phyloP scores from a whole-genome alignment of 2,797 vertebrate genomes.

The Phyllotis vaccarum region DNA sequence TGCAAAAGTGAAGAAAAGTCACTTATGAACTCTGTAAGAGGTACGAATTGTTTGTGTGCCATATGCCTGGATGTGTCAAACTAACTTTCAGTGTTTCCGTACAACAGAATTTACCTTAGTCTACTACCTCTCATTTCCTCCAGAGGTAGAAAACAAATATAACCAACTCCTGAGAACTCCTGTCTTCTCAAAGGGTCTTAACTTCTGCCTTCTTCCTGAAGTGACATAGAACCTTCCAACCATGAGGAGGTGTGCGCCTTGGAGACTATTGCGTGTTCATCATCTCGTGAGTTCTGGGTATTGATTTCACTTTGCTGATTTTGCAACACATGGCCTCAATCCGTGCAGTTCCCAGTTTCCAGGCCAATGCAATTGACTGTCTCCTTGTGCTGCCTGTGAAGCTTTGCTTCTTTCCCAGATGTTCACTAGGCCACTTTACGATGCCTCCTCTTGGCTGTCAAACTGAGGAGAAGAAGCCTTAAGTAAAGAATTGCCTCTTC shows the following conservation, averaged over 20 bases:
- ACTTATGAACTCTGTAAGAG: conserved; percentile 27
- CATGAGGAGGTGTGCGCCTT: background rate
- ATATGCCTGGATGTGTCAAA: background rate
- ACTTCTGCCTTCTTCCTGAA: background rate
- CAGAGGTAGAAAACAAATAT: conserved; percentile 8
- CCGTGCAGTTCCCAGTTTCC: background rate
- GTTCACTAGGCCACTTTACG: background rate
- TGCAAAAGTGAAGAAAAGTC: conserved; percentile 51
- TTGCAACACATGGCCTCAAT: background rate
- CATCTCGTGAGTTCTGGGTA: background rate
- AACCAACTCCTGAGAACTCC: background rate
- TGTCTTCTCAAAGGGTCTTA: background rate
- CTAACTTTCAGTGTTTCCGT: background rate
- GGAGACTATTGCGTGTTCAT: background rate
- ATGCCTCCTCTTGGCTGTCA: background rate
- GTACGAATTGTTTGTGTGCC: conserved; percentile 27
- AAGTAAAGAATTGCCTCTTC: background rate
- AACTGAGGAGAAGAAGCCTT: background rate
- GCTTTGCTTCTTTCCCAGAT: background rate
- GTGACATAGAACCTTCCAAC: background rate
- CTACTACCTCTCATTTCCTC: background rate
- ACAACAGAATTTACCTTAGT: conserved; percentile 9
- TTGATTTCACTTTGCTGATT: too few relatives aligned
- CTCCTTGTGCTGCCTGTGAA: background rate
- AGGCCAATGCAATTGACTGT: background rate